These are phyloP conservation scores for Heliothis virescens DNA, from an alignment of 1,140 invertebrate genomes.

Conservation along the genomic window DNA sequence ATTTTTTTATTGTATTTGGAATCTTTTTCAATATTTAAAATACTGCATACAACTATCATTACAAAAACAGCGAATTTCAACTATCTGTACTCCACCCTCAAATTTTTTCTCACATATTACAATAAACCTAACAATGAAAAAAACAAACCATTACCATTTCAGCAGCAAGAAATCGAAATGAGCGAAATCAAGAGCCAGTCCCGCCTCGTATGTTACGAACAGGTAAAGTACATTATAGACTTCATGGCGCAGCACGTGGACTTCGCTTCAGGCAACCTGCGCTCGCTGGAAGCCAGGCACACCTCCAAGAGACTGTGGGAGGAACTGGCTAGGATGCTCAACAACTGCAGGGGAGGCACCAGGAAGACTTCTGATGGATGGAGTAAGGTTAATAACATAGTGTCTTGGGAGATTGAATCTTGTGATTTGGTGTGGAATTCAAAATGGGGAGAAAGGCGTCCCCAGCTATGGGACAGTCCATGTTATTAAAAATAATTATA, in stretches of 20 bases:
- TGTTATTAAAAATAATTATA: too few relatives aligned
- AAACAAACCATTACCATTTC: neutral
- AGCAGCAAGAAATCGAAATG: slow-evolving; percentile 35
- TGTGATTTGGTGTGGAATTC: neutral
- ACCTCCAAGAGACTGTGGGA: slow-evolving; percentile 69
- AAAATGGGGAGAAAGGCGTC: too few relatives aligned
- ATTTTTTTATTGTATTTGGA: too few relatives aligned
- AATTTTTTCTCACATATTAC: neutral
- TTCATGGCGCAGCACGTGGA: slow-evolving; percentile 75
- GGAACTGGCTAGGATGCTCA: slow-evolving; percentile 66
- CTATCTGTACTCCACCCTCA: too few relatives aligned
- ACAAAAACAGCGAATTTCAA: too few relatives aligned
- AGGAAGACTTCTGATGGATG: slow-evolving; percentile 70
- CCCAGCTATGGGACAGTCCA: too few relatives aligned
- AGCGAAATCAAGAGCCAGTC: slow-evolving; percentile 47
- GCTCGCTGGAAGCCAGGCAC: slow-evolving; percentile 66
- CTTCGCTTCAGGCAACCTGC: slow-evolving; percentile 65
- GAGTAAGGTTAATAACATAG: slow-evolving; percentile 68
- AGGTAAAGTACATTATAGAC: slow-evolving; percentile 71
- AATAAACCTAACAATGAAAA: too few relatives aligned
- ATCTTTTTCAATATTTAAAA: too few relatives aligned
- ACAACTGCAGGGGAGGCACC: slow-evolving; percentile 62
- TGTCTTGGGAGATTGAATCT: neutral
- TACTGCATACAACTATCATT: too few relatives aligned
- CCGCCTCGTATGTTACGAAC: slow-evolving; percentile 70